Evolutionary conservation across 1,140 invertebrate species (phyloP).

Genomic region (Drosophila leontia): DNA sequence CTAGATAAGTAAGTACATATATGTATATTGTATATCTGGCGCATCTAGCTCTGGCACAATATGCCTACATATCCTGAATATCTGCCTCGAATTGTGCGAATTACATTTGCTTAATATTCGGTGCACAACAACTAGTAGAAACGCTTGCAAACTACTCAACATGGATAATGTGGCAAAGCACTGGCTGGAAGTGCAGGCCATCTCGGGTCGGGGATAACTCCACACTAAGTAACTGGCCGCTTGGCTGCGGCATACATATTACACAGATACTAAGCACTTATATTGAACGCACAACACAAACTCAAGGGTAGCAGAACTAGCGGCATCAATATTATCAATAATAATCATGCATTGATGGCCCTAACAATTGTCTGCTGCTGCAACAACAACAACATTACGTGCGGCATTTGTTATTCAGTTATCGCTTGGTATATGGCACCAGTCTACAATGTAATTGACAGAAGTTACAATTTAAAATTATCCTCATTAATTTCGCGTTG

Average conservation of each 20-base stretch:
- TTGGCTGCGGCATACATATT: slow-evolving; percentile 45
- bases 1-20: slow-evolving; percentile 10
- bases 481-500: slow-evolving; percentile 28
- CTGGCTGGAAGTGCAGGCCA: slow-evolving; percentile 51
- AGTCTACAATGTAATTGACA: slow-evolving; percentile 85
- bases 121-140: slow-evolving; percentile 72
- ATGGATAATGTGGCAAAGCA: slow-evolving; percentile 50
- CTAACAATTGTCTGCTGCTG: slow-evolving; percentile 32
- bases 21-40: slow-evolving; percentile 19
- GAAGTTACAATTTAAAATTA: slow-evolving; percentile 83
- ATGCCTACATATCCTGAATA: slow-evolving; percentile 29
- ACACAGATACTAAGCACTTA: slow-evolving; percentile 55
- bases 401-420: slow-evolving; percentile 47
- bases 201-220: slow-evolving; percentile 28
- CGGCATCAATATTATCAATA: slow-evolving; percentile 22
- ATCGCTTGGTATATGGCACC: slow-evolving; percentile 71
- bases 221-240: slow-evolving; percentile 40
- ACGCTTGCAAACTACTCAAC: slow-evolving; percentile 64
- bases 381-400: slow-evolving; percentile 41
- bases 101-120: slow-evolving; percentile 48
- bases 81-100: slow-evolving; percentile 51
- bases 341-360: slow-evolving; percentile 45
- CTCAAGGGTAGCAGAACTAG: slow-evolving; percentile 33
- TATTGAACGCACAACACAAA: slow-evolving; percentile 59
- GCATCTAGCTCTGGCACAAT: slow-evolving; percentile 12